Evolutionary conservation across 2,113 vertebrate genomes (phyloP).

Genomic region (Varanus salvator): DNA sequence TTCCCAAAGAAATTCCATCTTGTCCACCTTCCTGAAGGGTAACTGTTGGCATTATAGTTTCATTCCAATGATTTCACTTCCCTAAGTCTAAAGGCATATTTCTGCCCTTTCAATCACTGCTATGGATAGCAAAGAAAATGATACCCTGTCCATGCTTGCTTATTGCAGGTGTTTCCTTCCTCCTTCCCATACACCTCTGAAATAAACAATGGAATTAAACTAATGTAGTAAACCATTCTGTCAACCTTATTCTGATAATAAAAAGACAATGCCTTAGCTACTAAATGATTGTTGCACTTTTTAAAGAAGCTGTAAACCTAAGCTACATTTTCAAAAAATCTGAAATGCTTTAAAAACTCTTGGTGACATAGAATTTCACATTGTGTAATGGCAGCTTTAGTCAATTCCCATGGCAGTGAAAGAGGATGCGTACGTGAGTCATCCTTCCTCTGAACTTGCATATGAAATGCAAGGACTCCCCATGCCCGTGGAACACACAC

Average conservation of each 20-base stretch:
- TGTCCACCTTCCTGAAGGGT: not conserved
- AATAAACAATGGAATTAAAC: not conserved
- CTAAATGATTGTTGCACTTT: not conserved
- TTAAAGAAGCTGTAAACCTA: not conserved
- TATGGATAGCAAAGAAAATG: not conserved
- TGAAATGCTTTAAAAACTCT: not conserved
- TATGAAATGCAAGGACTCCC: not conserved
- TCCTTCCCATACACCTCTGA: not conserved
- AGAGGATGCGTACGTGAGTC: not conserved
- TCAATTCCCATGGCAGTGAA: not conserved
- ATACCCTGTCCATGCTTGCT: not conserved
- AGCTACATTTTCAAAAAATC: not conserved
- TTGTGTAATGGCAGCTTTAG: not conserved
- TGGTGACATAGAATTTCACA: not conserved
- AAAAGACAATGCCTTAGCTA: not conserved
- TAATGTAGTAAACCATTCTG: not conserved
- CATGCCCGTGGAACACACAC: not conserved
- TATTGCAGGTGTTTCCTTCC: not conserved
- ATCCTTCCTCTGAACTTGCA: not conserved
- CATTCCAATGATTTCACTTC: not conserved
- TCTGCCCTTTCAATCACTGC: not conserved
- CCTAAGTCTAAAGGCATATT: not conserved
- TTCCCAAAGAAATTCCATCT: not conserved
- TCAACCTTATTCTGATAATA: not conserved
- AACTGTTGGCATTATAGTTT: not conserved